These are phyloP conservation scores for Danaus chrysippus DNA, from an alignment of 2,888 invertebrate genomes.

Conservation along the genomic window DNA sequence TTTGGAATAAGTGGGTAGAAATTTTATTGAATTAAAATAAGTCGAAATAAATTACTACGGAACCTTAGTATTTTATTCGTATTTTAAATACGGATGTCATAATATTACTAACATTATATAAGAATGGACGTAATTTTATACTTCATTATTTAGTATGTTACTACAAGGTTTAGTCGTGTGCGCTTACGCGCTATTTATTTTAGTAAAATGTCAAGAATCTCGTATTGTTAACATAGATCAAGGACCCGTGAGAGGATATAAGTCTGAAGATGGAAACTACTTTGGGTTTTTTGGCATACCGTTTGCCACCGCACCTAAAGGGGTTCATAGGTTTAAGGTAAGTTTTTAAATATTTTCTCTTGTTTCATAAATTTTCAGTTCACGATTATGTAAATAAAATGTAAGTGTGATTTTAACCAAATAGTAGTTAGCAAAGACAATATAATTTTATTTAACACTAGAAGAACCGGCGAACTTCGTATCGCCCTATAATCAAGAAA, in stretches of 20 bases:
- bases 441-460: too few species aligned
- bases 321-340: constrained; percentile 47
- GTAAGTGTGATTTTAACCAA: too few species aligned
- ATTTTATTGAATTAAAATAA: too few species aligned
- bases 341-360: background rate
- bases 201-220: background rate
- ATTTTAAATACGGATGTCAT: too few species aligned
- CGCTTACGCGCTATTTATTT: background rate
- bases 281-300: constrained; percentile 51
- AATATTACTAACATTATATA: background rate
- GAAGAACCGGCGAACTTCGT: too few species aligned
- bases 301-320: constrained; percentile 53
- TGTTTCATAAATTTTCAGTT: background rate
- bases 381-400: too few species aligned
- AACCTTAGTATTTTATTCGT: too few species aligned
- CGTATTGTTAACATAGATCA: constrained; percentile 40
- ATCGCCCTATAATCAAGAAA: too few species aligned
- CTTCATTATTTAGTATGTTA: background rate
- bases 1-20: too few species aligned
- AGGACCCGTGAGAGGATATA: constrained; percentile 46
- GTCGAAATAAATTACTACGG: too few species aligned
- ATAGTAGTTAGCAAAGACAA: too few species aligned
- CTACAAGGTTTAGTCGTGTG: background rate
- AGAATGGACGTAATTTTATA: background rate
- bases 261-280: constrained; percentile 34